These are phyloP conservation scores for Sebastes goodei DNA, from an alignment of 2,797 vertebrate genomes.

Conservation along the genomic window DNA sequence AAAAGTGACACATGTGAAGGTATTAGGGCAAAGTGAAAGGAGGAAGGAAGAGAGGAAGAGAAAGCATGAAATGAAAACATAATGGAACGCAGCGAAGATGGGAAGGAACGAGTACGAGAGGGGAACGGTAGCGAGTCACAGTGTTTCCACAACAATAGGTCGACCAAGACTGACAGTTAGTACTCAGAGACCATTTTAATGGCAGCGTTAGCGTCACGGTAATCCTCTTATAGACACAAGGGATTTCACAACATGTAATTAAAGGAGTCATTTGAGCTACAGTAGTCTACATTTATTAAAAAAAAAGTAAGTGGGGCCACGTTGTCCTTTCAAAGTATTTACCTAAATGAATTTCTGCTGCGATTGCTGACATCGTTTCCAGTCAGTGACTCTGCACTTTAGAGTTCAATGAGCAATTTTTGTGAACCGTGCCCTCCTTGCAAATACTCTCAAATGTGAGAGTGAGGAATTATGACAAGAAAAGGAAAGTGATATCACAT, in stretches of 20 bases:
- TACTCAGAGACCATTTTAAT: slow-evolving; percentile 32
- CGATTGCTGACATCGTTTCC: not conserved
- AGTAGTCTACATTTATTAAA: not conserved
- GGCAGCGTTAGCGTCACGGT: slow-evolving; percentile 22
- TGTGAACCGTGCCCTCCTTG: not conserved
- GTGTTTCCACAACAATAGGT: slow-evolving; percentile 15
- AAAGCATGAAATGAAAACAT: slow-evolving; percentile 35
- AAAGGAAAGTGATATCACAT: not conserved
- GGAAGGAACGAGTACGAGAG: not conserved
- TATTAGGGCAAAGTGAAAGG: slow-evolving; percentile 24
- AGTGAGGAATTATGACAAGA: not conserved
- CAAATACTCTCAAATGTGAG: not conserved
- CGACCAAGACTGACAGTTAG: slow-evolving; percentile 19
- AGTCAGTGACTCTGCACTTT: not conserved
- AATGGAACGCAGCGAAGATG: not conserved
- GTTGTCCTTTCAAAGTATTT: not conserved
- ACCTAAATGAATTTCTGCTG: not conserved
- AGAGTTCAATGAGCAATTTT: not conserved
- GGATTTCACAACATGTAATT: slow-evolving; percentile 36
- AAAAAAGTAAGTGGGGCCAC: not conserved
- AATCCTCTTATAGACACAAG: slow-evolving; percentile 58
- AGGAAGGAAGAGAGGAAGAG: not conserved
- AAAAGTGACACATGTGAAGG: slow-evolving; percentile 24
- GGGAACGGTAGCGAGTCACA: not conserved
- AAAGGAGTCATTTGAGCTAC: slow-evolving; percentile 26